A percentile compares a stretch with the other conserved stretches of the same genome.
phyloP scores from a whole-genome alignment of 92 coral and sea anemone genomes.

The Parazoanthus darwini region DNA sequence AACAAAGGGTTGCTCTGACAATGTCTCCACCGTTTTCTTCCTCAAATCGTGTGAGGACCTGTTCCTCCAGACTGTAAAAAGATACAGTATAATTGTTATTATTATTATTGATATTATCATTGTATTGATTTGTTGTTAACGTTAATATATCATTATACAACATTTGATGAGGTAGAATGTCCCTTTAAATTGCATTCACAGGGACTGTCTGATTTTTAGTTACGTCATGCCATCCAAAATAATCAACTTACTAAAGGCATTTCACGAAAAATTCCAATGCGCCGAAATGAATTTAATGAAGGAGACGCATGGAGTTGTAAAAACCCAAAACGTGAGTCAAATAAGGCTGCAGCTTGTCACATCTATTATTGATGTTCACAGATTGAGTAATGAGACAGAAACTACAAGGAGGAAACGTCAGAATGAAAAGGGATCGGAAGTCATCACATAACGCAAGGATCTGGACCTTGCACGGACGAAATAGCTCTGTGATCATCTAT shows the following conservation, averaged over 20 bases:
- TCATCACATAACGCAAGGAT: neutral
- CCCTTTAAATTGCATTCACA: too few relatives aligned
- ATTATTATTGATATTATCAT: neutral
- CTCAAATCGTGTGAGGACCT: slow-evolving; percentile 90
- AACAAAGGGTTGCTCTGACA: slow-evolving; percentile 90
- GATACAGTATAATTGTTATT: neutral
- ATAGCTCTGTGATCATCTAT: neutral
- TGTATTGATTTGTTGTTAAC: neutral
- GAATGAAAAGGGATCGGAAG: too few relatives aligned
- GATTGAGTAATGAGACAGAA: neutral
- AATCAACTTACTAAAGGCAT: neutral
- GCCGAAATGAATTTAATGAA: neutral
- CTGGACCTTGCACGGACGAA: neutral
- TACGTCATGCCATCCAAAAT: neutral
- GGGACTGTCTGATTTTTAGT: too few relatives aligned
- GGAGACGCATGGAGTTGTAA: neutral
- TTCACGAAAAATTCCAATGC: neutral
- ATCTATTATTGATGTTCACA: neutral
- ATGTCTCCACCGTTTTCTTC: slow-evolving; percentile 93
- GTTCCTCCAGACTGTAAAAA: slow-evolving; percentile 86
- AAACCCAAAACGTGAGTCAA: neutral
- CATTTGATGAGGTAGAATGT: too few relatives aligned
- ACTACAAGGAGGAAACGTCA: neutral
- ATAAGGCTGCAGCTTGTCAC: neutral
- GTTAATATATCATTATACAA: neutral